Evolutionary conservation across 2,888 invertebrate genomes (phyloP).

Genomic region (Tetramorium bicarinatum): DNA sequence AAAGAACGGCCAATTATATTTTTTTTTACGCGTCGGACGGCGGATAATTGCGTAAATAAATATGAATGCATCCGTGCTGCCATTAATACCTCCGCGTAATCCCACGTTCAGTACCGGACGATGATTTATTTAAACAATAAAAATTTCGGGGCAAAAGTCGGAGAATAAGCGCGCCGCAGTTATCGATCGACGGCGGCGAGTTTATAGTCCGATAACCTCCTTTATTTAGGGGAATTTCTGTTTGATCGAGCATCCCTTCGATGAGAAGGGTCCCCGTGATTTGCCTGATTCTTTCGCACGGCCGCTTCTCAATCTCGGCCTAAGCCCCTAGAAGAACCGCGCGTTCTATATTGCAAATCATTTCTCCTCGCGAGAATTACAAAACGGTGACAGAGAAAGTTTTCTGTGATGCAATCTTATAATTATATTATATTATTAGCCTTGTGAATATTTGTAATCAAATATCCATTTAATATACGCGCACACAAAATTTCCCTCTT

Average conservation of each 20-base stretch:
- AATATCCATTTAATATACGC: background rate
- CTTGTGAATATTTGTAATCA: constrained; percentile 7
- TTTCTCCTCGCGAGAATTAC: constrained; percentile 43
- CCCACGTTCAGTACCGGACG: constrained; percentile 11
- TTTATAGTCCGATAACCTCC: constrained; percentile 75
- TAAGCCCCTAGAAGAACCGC: constrained; percentile 64
- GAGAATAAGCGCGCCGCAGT: background rate
- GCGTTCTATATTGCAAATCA: constrained; percentile 55
- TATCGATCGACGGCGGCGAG: constrained; percentile 66
- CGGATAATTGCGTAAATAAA: constrained; percentile 56
- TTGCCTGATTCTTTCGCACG: constrained; percentile 81
- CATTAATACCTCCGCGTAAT: constrained; percentile 52
- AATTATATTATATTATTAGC: constrained; percentile 13
- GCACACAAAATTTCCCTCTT: background rate
- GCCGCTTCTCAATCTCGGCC: constrained; percentile 72
- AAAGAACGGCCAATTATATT: constrained; percentile 54
- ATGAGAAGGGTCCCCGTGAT: constrained; percentile 78
- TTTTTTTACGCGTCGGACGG: constrained; percentile 38
- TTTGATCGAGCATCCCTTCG: constrained; percentile 79
- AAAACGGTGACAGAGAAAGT: constrained; percentile 19
- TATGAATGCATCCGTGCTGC: constrained; percentile 34
- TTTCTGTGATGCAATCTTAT: constrained; percentile 5
- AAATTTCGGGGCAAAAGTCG: constrained; percentile 42
- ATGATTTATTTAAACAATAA: constrained; percentile 57
- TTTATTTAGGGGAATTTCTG: constrained; percentile 76